Percentiles rank a stretch among this genome's conserved stretches.
Evolutionary conservation across 2,113 vertebrate genomes (phyloP).

Genomic region (Apus apus): DNA sequence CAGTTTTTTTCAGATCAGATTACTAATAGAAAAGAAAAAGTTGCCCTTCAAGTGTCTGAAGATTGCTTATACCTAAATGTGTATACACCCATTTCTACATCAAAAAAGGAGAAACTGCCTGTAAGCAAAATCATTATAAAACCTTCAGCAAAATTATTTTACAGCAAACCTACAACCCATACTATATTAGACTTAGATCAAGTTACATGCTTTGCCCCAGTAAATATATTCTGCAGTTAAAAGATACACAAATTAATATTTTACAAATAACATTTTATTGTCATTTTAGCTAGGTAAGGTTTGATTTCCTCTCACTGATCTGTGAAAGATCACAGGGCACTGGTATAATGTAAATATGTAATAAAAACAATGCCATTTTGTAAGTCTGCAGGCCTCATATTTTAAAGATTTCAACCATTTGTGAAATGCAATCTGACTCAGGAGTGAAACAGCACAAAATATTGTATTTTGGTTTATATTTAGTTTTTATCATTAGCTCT

Average conservation of each 20-base stretch:
- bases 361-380: neutral
- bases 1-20: accelerated
- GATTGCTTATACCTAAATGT: constrained; percentile 74
- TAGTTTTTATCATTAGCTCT: neutral
- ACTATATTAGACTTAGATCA: neutral
- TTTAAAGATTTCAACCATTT: neutral
- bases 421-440: neutral
- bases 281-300: neutral
- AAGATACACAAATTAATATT: neutral
- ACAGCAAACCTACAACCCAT: neutral
- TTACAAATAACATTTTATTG: neutral
- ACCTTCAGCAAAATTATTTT: neutral
- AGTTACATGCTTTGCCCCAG: neutral
- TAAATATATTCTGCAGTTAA: neutral
- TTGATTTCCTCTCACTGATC: neutral
- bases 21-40: constrained; percentile 43
- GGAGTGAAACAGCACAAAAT: neutral
- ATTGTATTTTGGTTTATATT: neutral
- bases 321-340: neutral
- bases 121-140: constrained; percentile 46
- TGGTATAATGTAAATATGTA: neutral
- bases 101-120: constrained; percentile 31
- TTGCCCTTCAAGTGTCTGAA: constrained; percentile 37
- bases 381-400: neutral
- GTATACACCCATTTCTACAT: constrained; percentile 28